Evolutionary conservation across 2,797 vertebrate species (phyloP).

Genomic region (Cynopterus sphinx): DNA sequence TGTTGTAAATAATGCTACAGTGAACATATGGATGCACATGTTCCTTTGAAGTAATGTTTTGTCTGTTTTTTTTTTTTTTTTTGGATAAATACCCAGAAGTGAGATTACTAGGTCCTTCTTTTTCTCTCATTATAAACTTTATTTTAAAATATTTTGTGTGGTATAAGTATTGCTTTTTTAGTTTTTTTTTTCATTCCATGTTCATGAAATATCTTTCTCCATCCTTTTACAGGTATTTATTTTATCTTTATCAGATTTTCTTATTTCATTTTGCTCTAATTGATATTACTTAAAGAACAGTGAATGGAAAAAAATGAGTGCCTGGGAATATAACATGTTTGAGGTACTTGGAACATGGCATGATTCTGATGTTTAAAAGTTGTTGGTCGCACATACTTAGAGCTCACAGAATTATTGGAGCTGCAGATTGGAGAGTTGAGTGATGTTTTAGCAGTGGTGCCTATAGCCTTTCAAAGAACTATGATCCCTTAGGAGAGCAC

Average conservation of each 20-base stretch:
- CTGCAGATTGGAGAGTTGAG: background rate
- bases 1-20: too few relatives aligned
- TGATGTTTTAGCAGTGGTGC: background rate
- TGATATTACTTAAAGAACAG: background rate
- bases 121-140: too few relatives aligned
- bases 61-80: too few relatives aligned
- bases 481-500: background rate
- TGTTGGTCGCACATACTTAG: background rate
- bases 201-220: too few relatives aligned
- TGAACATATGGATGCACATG: too few relatives aligned
- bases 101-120: too few relatives aligned
- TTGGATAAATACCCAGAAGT: too few relatives aligned
- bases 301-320: background rate
- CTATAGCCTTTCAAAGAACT: background rate
- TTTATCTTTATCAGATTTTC: constrained; percentile 35
- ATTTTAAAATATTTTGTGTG: too few relatives aligned
- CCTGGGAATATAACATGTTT: background rate
- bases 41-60: too few relatives aligned
- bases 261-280: background rate
- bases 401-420: background rate
- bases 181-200: too few relatives aligned
- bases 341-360: background rate
- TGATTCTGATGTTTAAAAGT: background rate
- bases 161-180: too few relatives aligned
- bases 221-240: background rate